Evolutionary conservation across 2,113 vertebrate species (phyloP), one percentile per base, ranked within the genome.

Genomic region (Crypturellus undulatus): DNA sequence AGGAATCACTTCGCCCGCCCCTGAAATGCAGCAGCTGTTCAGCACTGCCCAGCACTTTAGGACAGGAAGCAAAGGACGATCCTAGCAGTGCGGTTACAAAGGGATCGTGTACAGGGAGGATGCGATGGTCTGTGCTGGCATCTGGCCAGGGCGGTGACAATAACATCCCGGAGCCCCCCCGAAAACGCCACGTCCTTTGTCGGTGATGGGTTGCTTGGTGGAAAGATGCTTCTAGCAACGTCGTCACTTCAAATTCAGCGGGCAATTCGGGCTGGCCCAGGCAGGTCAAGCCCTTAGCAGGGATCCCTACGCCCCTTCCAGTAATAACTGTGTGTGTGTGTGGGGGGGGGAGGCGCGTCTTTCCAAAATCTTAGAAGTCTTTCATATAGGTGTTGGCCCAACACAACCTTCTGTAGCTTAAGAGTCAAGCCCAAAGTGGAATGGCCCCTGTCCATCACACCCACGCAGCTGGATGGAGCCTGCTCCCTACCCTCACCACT

Each of bases 21-120:
- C 69, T 87, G 95, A 96, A 95, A 97, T 59, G 90, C 88, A 84
- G 90, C 96, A 94, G 96, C 92, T 96, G 79, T 91, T 88, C 10
- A 9, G 42, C 69, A 62, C 88, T 86, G 64, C 67, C 80, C 73
- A 69, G 38, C 2, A 2, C 82, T 91, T 62, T 52, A 36, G 92
- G 67, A 78, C 81, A 72, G 73, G 72, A 92, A 81, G 86, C 2
- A 0, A 94, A 94, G 87, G 76, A 79, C 15, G 7, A 69, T 91
- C 72, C 78, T 83, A 62, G 0, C 1, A 81, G 65, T 12, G 11
- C 12, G 20, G 68, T 87, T 85, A 77, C 73, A 82, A 67, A 58
- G 70, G 67, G 28, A 64, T 30, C 4, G 3, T 36, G 56, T 30
- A 28, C 24, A 96, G 63, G 38, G 59, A 93, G 51, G 62, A 62